These are phyloP conservation scores for Lepidocolaptes lacrymiger DNA, from an alignment of 2,797 vertebrate species.

Conservation along the genomic window DNA sequence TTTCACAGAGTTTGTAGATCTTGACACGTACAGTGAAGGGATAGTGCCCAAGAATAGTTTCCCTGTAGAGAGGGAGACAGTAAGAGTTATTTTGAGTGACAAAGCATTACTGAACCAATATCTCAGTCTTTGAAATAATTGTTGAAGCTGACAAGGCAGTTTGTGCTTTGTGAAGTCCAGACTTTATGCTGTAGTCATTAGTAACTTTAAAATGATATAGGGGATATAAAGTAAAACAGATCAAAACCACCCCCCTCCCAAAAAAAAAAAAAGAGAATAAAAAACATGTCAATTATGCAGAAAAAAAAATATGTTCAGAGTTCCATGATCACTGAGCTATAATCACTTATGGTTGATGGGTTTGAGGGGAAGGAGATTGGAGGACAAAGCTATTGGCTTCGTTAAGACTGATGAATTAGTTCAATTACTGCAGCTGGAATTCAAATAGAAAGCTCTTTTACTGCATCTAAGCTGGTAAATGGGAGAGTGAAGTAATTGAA, in stretches of 20 bases:
- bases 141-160: not conserved
- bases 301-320: not conserved
- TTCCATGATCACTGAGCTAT: not conserved
- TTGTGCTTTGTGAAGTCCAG: not conserved
- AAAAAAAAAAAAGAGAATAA: not conserved
- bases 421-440: not conserved
- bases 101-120: not conserved
- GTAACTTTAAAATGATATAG: not conserved
- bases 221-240: not conserved
- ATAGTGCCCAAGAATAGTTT: not conserved
- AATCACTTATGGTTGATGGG: not conserved
- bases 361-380: not conserved
- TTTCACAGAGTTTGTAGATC: not conserved
- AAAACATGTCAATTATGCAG: not conserved
- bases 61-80: not conserved
- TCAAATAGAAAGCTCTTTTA: not conserved
- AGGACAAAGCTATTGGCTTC: not conserved
- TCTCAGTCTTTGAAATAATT: slow-evolving; percentile 6
- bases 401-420: slow-evolving; percentile 10
- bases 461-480: not conserved
- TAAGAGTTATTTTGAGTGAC: not conserved
- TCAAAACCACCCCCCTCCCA: not conserved
- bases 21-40: not conserved
- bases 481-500: not conserved
- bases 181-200: not conserved